Percentiles rank a stretch among this genome's conserved stretches.
These are phyloP conservation scores for Acrocephalus kingi DNA, from an alignment of 2,113 vertebrate species.

Conservation along the genomic window DNA sequence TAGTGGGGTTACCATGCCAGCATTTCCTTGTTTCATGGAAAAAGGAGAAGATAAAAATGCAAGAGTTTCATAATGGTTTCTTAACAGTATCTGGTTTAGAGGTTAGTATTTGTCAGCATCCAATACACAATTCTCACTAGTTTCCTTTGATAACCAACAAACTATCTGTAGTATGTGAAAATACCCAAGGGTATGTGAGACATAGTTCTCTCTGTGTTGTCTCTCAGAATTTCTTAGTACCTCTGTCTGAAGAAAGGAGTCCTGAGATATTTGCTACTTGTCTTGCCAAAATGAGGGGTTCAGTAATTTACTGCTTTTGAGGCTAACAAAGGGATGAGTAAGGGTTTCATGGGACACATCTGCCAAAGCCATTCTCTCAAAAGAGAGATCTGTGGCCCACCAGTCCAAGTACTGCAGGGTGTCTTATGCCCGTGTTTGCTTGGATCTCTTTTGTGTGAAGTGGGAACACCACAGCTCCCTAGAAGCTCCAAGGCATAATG, in stretches of 20 bases:
- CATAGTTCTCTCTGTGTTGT: not conserved
- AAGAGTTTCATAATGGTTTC: not conserved
- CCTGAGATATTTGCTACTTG: not conserved
- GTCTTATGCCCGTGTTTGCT: not conserved
- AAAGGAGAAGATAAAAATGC: not conserved
- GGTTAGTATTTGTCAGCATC: not conserved
- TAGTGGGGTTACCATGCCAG: not conserved
- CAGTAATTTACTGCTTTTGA: not conserved
- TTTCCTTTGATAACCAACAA: not conserved
- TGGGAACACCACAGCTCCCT: not conserved
- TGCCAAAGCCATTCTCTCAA: not conserved
- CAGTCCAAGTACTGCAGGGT: not conserved
- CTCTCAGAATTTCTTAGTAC: not conserved
- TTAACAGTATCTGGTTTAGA: constrained; percentile 31
- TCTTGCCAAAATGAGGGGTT: not conserved
- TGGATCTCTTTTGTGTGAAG: not conserved
- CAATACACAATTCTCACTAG: not conserved
- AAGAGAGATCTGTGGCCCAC: not conserved
- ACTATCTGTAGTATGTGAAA: not conserved
- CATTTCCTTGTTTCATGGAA: not conserved
- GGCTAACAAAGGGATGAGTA: not conserved
- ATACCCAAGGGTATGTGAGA: not conserved
- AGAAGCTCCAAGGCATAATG: not conserved
- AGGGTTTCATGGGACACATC: not conserved
- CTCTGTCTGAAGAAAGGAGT: not conserved